Base-by-base conservation (phyloP, 2,888 invertebrate genomes). In the Clostera curtula region DNA sequence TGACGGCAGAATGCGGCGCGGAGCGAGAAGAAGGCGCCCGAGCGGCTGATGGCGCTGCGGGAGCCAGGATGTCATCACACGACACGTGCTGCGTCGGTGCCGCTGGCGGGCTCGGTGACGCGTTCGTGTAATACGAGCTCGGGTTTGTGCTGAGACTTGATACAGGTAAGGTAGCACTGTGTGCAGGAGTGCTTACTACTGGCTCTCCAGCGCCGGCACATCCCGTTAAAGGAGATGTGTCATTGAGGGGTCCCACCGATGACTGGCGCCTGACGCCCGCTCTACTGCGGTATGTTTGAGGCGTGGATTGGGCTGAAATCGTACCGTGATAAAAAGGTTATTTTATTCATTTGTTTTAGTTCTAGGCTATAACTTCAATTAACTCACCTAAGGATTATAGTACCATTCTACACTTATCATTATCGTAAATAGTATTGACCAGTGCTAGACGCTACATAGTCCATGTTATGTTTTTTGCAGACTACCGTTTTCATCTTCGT, bases 61-160 rank as follows among this genome's bases (percentile, higher is more conserved):
- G 42, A 9, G 77, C 65, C 14, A 83, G 71, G 46, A 83, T 82
- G 49, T 83, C 82, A 47, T 83, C 82, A 44, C 80, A 82, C 32
- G 83, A 82, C 21, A 73, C 67, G 56, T 83, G 80, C 41, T 72
- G 70, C 18, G 67, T 69, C 11, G 76, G 57, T 24, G 62, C 67
- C 13, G 67, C 70, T 3, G 88, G 88, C 17, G 88, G 88, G 51
- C 86, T 86, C 27, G 88, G 87, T 38, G 87, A 77, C 23, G 83
- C 87, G 64, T 88, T 88, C 18, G 87, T 88, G 56, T 88, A 88
- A 66, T 88, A 88, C 45, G 87, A 87, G 60, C 80, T 80, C 16
- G 75, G 75, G 55, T 83, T 85, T 16, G 79, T 82, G 54, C 84
- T 79, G 43, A 80, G 73, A 43, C 80, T 77, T 47, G 87, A 86